Percentiles rank a stretch among this genome's conserved stretches.
These are phyloP conservation scores for Lophura nycthemera DNA, from an alignment of 2,113 vertebrate species.

Conservation along the genomic window DNA sequence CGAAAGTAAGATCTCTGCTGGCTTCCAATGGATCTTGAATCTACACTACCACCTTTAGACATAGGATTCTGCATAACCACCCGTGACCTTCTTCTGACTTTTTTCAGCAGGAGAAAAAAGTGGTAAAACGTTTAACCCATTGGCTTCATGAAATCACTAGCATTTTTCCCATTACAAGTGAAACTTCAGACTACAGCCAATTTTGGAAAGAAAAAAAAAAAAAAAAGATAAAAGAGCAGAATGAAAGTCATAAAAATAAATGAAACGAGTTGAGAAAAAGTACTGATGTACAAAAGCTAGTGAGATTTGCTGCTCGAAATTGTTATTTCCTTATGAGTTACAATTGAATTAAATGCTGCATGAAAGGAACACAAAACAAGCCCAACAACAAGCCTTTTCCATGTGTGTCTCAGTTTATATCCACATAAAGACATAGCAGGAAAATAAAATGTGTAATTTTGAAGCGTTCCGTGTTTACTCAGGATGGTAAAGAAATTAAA, in stretches of 20 bases:
- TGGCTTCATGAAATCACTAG: neutral
- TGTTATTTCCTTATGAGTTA: neutral
- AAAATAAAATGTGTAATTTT: neutral
- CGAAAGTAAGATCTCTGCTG: neutral
- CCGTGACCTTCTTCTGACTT: neutral
- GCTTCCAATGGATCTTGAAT: neutral
- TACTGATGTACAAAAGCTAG: neutral
- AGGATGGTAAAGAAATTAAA: neutral
- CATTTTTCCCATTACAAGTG: neutral
- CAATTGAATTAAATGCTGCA: neutral
- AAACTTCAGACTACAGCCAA: neutral
- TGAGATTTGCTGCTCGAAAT: neutral
- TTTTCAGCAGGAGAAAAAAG: neutral
- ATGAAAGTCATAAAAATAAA: neutral
- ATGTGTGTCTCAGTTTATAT: neutral
- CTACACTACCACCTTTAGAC: neutral
- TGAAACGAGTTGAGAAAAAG: neutral
- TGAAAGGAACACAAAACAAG: neutral
- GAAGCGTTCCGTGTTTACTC: neutral
- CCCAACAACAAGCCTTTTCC: neutral
- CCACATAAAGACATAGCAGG: neutral
- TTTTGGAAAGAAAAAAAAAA: neutral
- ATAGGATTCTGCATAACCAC: neutral
- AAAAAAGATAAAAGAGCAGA: neutral
- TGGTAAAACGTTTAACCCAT: neutral